Evolutionary conservation across 1,140 invertebrate genomes (phyloP).

Genomic region (Drosophila pseudoobscura): DNA sequence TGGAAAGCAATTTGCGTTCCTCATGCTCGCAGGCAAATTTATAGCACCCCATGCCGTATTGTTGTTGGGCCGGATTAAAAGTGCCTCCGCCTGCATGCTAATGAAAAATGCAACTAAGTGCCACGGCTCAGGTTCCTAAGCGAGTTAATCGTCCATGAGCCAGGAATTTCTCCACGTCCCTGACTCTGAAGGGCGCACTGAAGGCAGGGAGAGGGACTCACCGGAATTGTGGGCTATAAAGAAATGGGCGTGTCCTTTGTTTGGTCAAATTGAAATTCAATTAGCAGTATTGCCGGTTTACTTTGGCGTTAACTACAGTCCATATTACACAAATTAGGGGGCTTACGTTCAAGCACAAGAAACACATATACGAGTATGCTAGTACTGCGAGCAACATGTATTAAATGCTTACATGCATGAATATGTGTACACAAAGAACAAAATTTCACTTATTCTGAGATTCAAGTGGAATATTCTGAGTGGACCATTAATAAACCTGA

Average conservation of each 20-base stretch:
- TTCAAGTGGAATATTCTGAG: background rate
- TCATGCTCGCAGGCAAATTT: slow-evolving; percentile 56
- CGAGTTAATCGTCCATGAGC: slow-evolving; percentile 48
- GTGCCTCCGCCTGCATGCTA: slow-evolving; percentile 58
- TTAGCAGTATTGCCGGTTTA: slow-evolving; percentile 12
- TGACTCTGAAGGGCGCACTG: slow-evolving; percentile 34
- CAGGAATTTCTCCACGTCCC: background rate
- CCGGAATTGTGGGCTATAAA: slow-evolving; percentile 6
- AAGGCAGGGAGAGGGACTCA: background rate
- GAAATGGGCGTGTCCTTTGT: slow-evolving; percentile 19
- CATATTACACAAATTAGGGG: slow-evolving; percentile 23
- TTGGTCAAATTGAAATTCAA: slow-evolving; percentile 28
- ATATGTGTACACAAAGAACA: no score
- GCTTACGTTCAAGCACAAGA: background rate
- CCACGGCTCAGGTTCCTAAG: slow-evolving; percentile 46
- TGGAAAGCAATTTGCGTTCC: slow-evolving; percentile 65
- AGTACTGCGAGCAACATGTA: no score
- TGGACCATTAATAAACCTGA: no score
- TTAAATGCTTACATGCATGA: no score
- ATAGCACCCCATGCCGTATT: slow-evolving; percentile 31
- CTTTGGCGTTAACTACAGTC: slow-evolving; percentile 1
- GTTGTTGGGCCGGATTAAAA: slow-evolving; percentile 53
- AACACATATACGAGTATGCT: background rate
- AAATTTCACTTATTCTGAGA: no score
- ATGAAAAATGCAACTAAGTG: slow-evolving; percentile 76